Evolutionary conservation across 2,113 vertebrate species (phyloP).

Genomic region (Dromaius novaehollandiae): DNA sequence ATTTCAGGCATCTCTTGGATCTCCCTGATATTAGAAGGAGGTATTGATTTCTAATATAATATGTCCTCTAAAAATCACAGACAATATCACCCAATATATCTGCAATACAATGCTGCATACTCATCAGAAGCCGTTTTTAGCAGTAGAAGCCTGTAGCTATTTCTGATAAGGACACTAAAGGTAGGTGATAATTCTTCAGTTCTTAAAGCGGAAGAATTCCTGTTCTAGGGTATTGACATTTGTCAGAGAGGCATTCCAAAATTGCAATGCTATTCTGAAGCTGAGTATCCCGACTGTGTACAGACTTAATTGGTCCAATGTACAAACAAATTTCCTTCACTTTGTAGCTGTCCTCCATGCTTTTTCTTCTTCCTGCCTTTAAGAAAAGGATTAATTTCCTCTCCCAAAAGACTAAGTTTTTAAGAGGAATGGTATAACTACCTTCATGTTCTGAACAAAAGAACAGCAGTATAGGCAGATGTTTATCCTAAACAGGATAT

Average conservation of each 20-base stretch:
- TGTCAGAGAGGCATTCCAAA: not conserved
- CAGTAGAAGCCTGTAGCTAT: not conserved
- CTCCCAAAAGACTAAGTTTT: not conserved
- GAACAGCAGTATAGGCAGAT: not conserved
- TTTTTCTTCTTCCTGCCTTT: not conserved
- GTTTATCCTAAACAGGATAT: not conserved
- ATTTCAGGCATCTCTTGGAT: not conserved
- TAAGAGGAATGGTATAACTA: not conserved
- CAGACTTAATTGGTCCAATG: not conserved
- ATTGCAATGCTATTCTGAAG: not conserved
- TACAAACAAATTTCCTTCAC: not conserved
- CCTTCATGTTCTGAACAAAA: not conserved
- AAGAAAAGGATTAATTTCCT: not conserved
- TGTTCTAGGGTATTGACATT: accelerated
- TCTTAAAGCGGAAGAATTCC: not conserved
- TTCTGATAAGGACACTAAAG: slow-evolving; percentile 22
- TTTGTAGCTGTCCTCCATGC: not conserved
- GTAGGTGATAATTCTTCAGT: not conserved
- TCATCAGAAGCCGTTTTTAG: slow-evolving; percentile 19
- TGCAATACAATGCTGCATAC: not conserved
- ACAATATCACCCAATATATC: not conserved
- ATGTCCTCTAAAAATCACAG: not conserved
- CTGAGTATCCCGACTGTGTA: not conserved
- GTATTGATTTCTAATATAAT: not conserved
- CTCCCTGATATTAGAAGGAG: not conserved